Percentiles rank a stretch among this genome's conserved stretches.
Conservation (phyloP, 2,113 vertebrate genomes). For the Brachyistius frenatus region DNA sequence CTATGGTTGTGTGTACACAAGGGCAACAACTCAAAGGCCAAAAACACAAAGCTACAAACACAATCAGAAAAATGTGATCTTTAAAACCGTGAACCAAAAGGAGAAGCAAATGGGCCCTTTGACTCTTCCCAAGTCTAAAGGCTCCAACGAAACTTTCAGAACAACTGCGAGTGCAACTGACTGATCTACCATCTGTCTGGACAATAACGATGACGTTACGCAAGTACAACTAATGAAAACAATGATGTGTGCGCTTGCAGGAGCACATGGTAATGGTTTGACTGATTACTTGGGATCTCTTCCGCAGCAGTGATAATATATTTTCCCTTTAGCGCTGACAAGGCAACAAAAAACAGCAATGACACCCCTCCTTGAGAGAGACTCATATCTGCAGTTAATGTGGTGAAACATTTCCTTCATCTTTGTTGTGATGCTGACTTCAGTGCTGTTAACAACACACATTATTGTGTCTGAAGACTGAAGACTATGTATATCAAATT, state of each 20-base stretch:
- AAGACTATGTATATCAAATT: background rate
- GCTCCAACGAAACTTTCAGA: constrained; percentile 51
- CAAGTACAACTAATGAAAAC: constrained; percentile 64
- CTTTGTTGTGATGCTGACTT: constrained; percentile 40
- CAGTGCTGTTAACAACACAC: constrained; percentile 28
- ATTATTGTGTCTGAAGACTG: constrained; percentile 7
- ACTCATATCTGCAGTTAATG: constrained; percentile 62
- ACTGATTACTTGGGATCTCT: constrained; percentile 62
- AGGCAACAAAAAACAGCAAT: constrained; percentile 35
- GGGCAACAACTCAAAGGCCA: background rate
- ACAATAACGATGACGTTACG: constrained; percentile 37
- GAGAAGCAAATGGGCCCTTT: background rate
- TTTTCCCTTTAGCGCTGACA: constrained; percentile 39
- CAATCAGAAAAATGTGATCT: background rate
- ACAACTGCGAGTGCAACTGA: constrained; percentile 34
- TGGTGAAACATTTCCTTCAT: constrained; percentile 54
- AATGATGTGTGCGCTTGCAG: constrained; percentile 55
- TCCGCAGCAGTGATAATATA: constrained; percentile 50
- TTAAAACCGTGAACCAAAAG: background rate
- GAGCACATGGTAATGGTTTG: constrained; percentile 53
- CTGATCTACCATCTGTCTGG: constrained; percentile 57
- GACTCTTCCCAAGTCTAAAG: constrained; percentile 6
- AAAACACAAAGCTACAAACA: background rate
- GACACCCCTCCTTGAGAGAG: constrained; percentile 40
- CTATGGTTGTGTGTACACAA: background rate